Evolutionary conservation across 2,797 vertebrate genomes (phyloP).

Genomic region (Aulostomus chinensis): DNA sequence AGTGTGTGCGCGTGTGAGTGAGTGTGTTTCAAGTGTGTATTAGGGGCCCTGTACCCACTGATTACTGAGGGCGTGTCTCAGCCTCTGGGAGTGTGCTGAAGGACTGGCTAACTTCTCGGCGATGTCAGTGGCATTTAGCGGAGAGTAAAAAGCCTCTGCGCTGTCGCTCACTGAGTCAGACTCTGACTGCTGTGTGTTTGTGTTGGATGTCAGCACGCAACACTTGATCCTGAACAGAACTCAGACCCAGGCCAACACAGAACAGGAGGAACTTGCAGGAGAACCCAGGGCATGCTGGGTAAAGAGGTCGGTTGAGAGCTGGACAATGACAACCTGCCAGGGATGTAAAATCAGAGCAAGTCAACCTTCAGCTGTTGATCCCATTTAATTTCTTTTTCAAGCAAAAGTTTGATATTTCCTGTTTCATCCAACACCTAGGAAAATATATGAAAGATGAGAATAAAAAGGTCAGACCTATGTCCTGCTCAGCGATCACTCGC

Average conservation of each 20-base stretch:
- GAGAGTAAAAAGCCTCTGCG: conserved; percentile 39
- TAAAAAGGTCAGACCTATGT: neutral
- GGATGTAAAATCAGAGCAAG: conserved; percentile 16
- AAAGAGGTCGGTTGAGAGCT: conserved; percentile 43
- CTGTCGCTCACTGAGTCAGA: conserved; percentile 32
- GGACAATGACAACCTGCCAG: conserved; percentile 25
- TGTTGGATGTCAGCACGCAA: conserved; percentile 55
- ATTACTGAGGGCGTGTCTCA: conserved; percentile 56
- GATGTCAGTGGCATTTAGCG: conserved; percentile 61
- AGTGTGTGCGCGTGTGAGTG: neutral
- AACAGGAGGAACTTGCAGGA: conserved; percentile 26
- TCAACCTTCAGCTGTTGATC: conserved; percentile 3
- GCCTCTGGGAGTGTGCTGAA: conserved; percentile 52
- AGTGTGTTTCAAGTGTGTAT: conserved; percentile 20
- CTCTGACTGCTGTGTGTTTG: conserved; percentile 68
- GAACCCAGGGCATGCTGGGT: conserved; percentile 56
- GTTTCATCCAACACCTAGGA: neutral
- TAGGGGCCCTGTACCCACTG: conserved; percentile 47
- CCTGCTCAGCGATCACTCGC: no score
- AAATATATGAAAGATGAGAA: neutral
- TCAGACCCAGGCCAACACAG: conserved; percentile 32
- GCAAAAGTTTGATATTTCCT: neutral
- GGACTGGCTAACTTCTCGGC: conserved; percentile 68
- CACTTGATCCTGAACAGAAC: conserved; percentile 66
- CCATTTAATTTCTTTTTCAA: neutral